These are phyloP conservation scores for Philotrypesis tridentata DNA, from an alignment of 1,140 invertebrate genomes.

Conservation along the genomic window DNA sequence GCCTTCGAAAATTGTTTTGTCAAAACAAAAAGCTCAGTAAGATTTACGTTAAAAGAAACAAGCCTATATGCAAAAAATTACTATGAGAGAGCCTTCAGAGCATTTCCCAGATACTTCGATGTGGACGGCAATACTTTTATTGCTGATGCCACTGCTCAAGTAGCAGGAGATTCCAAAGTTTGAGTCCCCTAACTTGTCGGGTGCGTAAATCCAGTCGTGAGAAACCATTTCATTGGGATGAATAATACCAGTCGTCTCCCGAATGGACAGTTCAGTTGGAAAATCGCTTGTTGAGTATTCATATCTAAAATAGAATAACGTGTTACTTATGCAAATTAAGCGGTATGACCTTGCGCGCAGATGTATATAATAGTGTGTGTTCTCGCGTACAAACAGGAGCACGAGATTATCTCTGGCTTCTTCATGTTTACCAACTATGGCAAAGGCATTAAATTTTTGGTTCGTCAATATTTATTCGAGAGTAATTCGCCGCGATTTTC, in stretches of 20 bases:
- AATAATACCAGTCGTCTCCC: constrained; percentile 51
- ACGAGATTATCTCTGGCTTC: background rate
- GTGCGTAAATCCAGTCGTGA: constrained; percentile 60
- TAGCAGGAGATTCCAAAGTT: constrained; percentile 56
- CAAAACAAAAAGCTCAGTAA: too few species aligned
- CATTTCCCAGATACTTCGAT: constrained; percentile 54
- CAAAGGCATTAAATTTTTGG: background rate
- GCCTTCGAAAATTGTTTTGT: constrained; percentile 58
- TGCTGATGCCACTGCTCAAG: constrained; percentile 29
- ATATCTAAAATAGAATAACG: constrained; percentile 22
- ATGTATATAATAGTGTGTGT: too few species aligned
- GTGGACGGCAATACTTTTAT: constrained; percentile 21
- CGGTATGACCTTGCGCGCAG: too few species aligned
- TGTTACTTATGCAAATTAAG: too few species aligned
- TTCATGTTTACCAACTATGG: background rate
- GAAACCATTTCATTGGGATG: constrained; percentile 58
- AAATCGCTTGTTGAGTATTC: constrained; percentile 56
- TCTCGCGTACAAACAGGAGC: too few species aligned
- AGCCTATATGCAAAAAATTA: constrained; percentile 44
- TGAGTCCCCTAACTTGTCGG: constrained; percentile 53
- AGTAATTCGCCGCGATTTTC: background rate
- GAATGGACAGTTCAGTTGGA: constrained; percentile 53
- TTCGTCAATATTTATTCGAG: too few species aligned
- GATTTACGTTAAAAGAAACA: too few species aligned
- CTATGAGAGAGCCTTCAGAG: constrained; percentile 56